A percentile compares a stretch with the other conserved stretches of the same genome.
These are phyloP conservation scores for Apteryx mantelli DNA, from an alignment of 2,113 vertebrate species.

Conservation along the genomic window DNA sequence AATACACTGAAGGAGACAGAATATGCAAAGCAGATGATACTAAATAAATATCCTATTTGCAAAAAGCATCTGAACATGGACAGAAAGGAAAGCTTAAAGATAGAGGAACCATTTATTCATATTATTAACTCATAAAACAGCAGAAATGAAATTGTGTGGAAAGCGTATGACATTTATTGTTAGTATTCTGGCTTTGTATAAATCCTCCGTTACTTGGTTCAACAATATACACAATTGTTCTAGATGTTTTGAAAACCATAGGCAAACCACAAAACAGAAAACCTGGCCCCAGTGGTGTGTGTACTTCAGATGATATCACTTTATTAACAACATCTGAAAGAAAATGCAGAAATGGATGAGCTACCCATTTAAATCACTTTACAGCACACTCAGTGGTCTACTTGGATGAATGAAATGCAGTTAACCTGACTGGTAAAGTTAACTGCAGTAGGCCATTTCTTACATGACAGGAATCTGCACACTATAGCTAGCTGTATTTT, in stretches of 20 bases:
- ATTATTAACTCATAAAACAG: not conserved
- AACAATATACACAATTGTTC: not conserved
- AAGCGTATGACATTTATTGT: not conserved
- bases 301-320: not conserved
- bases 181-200: not conserved
- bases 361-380: conserved; percentile 44
- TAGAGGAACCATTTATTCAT: not conserved
- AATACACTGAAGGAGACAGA: not conserved
- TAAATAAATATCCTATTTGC: not conserved
- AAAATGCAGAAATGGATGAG: conserved; percentile 12
- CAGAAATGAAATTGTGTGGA: not conserved
- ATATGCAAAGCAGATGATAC: not conserved
- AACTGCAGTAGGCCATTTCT: not conserved
- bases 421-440: conserved; percentile 14
- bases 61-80: not conserved
- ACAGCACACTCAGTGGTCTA: not conserved
- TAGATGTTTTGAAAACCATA: conserved; percentile 7
- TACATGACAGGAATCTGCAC: not conserved
- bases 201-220: not conserved
- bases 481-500: not conserved
- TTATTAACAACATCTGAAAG: not conserved
- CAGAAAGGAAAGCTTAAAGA: not conserved
- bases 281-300: not conserved
- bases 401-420: conserved; percentile 34
- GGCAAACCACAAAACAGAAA: not conserved